Evolutionary conservation across 2,797 vertebrate species (phyloP).

Genomic region (Tamandua tetradactyla): DNA sequence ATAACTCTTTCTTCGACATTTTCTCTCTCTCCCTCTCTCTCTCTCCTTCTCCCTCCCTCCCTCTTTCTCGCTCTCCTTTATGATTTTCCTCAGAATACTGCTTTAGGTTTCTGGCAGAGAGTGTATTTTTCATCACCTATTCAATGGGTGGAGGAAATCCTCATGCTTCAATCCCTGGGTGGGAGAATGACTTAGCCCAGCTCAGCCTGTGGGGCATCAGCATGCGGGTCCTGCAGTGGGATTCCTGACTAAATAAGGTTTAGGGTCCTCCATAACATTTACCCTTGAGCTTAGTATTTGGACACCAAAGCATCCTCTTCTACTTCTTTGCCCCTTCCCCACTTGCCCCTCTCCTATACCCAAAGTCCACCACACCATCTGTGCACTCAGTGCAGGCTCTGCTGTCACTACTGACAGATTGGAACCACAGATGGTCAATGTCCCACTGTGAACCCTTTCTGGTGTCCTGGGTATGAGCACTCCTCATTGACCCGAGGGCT

Average conservation of each 20-base stretch:
- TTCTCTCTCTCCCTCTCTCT: too few species aligned
- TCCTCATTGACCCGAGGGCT: not conserved
- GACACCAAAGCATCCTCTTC: not conserved
- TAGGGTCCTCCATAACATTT: not conserved
- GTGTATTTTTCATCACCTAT: not conserved
- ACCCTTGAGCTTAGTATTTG: not conserved
- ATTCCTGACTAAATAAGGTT: not conserved
- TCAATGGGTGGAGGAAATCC: not conserved
- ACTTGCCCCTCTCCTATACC: not conserved
- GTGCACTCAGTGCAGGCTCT: not conserved
- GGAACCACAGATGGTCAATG: not conserved
- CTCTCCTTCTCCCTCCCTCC: too few species aligned
- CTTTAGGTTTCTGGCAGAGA: not conserved
- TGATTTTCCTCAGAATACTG: not conserved
- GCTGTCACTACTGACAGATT: not conserved
- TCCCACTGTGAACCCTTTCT: not conserved
- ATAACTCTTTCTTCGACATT: accelerated
- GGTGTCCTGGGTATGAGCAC: not conserved
- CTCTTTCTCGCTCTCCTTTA: not conserved
- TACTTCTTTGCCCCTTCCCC: not conserved
- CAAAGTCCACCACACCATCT: not conserved
- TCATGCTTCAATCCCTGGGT: not conserved
- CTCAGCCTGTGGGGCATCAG: not conserved
- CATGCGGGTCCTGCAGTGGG: not conserved
- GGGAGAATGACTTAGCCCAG: not conserved